A percentile compares a stretch with the other conserved stretches of the same genome.
Evolutionary conservation across 2,113 vertebrate species (phyloP).

Genomic region (Pelvicachromis taeniatus): DNA sequence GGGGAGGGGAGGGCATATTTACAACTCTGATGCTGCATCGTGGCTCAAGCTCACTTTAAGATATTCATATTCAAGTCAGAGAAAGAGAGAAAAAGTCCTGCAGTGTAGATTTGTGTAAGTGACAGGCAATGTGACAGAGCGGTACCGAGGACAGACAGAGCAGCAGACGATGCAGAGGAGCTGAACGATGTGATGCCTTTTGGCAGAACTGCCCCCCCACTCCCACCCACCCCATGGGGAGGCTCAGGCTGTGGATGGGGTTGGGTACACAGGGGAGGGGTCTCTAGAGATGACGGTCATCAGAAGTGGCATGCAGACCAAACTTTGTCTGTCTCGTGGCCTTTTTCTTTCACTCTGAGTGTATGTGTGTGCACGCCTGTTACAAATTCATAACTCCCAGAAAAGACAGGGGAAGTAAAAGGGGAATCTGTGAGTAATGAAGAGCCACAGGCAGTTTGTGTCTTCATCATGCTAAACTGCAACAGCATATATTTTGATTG

Average conservation of each 20-base stretch:
- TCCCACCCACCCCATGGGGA: background rate
- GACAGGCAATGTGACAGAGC: constrained; percentile 37
- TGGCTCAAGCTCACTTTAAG: background rate
- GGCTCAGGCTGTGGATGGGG: constrained; percentile 1
- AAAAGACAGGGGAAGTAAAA: constrained; percentile 21
- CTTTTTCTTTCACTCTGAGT: constrained; percentile 34
- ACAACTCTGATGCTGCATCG: background rate
- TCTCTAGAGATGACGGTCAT: constrained; percentile 59
- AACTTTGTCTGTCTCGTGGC: constrained; percentile 63
- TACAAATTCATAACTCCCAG: constrained; percentile 29
- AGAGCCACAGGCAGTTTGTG: constrained; percentile 10
- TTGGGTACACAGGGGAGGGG: constrained; percentile 15
- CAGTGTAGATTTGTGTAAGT: background rate
- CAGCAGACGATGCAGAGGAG: constrained; percentile 10
- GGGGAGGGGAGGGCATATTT: background rate
- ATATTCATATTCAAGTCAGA: background rate
- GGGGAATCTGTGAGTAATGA: constrained; percentile 21
- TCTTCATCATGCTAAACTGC: background rate
- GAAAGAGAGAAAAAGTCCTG: background rate
- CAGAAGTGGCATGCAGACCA: constrained; percentile 65
- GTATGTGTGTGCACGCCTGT: background rate
- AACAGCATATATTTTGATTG: background rate
- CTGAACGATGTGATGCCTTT: constrained; percentile 60
- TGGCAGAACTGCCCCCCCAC: constrained; percentile 61
- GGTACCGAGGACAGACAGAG: constrained; percentile 43